Base-by-base conservation (phyloP, 2,113 vertebrate genomes). In the Laterallus jamaicensis region DNA sequence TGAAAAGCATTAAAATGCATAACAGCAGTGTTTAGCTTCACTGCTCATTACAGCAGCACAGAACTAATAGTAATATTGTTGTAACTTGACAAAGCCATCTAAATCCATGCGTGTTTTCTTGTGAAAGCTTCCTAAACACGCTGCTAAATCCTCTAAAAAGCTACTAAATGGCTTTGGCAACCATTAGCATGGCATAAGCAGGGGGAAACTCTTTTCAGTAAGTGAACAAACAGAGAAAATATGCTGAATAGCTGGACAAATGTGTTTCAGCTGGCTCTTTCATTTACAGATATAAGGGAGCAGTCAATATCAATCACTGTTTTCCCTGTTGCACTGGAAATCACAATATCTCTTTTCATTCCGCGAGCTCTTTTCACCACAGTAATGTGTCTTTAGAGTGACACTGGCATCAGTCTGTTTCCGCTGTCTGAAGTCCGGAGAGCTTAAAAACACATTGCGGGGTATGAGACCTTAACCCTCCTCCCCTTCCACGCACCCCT, bases 261-360 rank as follows among this genome's bases (percentile, higher is more conserved):
- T 98, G 97, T 92, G 96, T 97, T 97, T 98, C 97, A 97, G 97
- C 98, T 97, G 97, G 97, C 97, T 94, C 96, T 98, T 98, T 98
- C 97, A 96, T 95, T 98, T 94, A 94, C 96, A 94, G 78, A 95
- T 96, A 95, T 86, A 96, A 97, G 96, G 95, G 96, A 80, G 56
- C 96, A 96, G 97, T 97, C 97, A 96, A 66, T 97, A 97, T 97
- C 97, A 97, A 96, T 97, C 98, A 97, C 97, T 98, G 97, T 98
- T 98, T 97, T 97, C 97, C 97, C 95, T 96, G 93, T 96, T 97
- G 94, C 97, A 95, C 96, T 97, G 97, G 95, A 98, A 97, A 97
- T 96, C 97, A 95, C 97, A 97, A 91, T 97, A 94, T 97, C 96
- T 96, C 97, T 97, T 97, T 98, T 98, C 97, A 97, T 98, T 97